Evolutionary conservation across 2,888 invertebrate species (phyloP).

Genomic region (Alviniconcha strummeri): DNA sequence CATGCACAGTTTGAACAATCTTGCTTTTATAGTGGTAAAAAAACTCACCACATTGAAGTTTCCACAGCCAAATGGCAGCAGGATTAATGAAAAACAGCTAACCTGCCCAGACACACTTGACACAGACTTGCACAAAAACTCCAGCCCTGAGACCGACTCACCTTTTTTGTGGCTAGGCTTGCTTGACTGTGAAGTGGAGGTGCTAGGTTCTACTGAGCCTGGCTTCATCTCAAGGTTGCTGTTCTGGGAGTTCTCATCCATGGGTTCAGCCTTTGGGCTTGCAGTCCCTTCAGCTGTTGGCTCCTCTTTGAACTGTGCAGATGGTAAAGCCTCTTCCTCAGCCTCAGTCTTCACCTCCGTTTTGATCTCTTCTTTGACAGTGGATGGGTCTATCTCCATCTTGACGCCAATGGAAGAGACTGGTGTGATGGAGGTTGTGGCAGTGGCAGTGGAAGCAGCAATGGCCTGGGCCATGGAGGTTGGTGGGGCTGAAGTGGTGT

Average conservation of each 20-base stretch:
- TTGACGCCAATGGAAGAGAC: conserved; percentile 41
- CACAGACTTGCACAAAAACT: no score
- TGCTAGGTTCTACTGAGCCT: conserved; percentile 26
- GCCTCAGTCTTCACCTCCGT: conserved; percentile 55
- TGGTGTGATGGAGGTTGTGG: conserved; percentile 64
- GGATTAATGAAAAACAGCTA: no score
- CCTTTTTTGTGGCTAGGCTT: conserved; percentile 40
- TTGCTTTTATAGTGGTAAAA: no score
- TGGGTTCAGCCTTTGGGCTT: conserved; percentile 38
- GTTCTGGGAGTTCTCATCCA: conserved; percentile 40
- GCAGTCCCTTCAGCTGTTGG: conserved; percentile 25
- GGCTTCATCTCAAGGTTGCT: conserved; percentile 35
- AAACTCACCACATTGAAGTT: no score
- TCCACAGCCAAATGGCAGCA: no score
- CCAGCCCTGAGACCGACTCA: not conserved
- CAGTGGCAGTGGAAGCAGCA: conserved; percentile 64
- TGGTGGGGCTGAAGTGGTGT: conserved; percentile 39
- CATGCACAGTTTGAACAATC: no score
- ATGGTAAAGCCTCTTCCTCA: conserved; percentile 27
- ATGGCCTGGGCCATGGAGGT: conserved; percentile 46
- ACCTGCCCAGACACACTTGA: no score
- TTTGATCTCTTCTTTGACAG: conserved; percentile 55
- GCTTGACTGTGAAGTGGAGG: conserved; percentile 22
- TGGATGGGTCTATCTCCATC: conserved; percentile 37
- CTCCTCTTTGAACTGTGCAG: conserved; percentile 43